Evolutionary conservation across 1,140 invertebrate genomes (phyloP), one percentile per base, ranked within the genome.

Genomic region (Papilio polytes): DNA sequence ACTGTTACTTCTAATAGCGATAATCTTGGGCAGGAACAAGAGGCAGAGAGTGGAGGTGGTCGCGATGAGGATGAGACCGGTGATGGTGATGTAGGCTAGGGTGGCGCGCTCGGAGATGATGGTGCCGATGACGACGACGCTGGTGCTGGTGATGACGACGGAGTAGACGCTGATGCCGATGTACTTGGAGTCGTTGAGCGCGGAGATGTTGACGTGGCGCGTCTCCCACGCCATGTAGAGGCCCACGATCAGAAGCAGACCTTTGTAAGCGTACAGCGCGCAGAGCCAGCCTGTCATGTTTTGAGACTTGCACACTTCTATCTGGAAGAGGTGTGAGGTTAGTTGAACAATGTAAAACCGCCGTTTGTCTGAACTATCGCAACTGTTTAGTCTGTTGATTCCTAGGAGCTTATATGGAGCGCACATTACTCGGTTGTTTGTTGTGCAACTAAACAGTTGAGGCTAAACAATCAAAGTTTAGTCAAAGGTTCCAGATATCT

Each of bases 171-270:
- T 98, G 89, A 99, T 97, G 4, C 98, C 98, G 84, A 99, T 99
- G 93, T 99, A 99, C 91, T 99, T 98, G 18, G 98, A 99, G 94
- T 99, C 99, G 91, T 99, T 99, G 12, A 99, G 95, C 0, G 98
- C 98, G n/a, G 98, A 98, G 85, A 99, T 99, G 92, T 98, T 99
- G 0, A 99, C 98, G 87, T 99, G 97, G 74, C 99, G 97, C 15
- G 99, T 99, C 96, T 99, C 98, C 99, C 99, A 99, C 0, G 99
- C 99, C 97, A 99, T 98, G 94, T 99, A 99, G 66, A 99, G 98
- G 0, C 98, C 98, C 82, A 98, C 98, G 15, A 98, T 96, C 0
- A 99, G 95, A 12, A 99, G 94, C 1, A 99, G 95, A 0, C 98
- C 98, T 95, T 99, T 99, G 95, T 98, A 99, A 44, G 97, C 97